phyloP scores from a whole-genome alignment of 2,797 vertebrate species.

The Enteromius viviparus region DNA sequence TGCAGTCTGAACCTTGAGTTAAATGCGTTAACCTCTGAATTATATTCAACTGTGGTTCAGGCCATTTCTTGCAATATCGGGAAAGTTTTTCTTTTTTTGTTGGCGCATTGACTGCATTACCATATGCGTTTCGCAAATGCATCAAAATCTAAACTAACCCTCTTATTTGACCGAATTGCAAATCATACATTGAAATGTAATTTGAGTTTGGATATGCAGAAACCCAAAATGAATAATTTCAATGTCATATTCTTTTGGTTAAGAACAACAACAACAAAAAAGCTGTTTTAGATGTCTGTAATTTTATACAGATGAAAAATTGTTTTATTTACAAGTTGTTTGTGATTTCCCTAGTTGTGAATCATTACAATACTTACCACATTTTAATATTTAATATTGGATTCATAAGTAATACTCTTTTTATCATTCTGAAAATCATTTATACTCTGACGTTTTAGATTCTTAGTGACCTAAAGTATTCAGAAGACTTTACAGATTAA shows the following conservation, averaged over 20 bases:
- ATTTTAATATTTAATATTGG: not conserved
- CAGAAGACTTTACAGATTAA: not conserved
- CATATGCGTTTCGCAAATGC: not conserved
- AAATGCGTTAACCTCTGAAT: constrained; percentile 27
- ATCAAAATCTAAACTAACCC: not conserved
- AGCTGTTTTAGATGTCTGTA: not conserved
- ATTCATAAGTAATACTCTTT: not conserved
- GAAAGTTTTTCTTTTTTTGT: constrained; percentile 14
- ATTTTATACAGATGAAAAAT: not conserved
- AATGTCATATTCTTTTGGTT: not conserved
- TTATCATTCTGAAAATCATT: not conserved
- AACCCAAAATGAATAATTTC: not conserved
- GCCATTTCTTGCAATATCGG: constrained; percentile 14
- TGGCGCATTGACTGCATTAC: not conserved
- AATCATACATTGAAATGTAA: not conserved
- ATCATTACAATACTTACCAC: not conserved
- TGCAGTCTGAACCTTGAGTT: constrained; percentile 27
- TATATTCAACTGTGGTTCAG: constrained; percentile 1
- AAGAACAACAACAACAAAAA: not conserved
- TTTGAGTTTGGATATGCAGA: not conserved
- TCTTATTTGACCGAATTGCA: constrained; percentile 1
- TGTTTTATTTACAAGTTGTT: not conserved
- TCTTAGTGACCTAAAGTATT: not conserved
- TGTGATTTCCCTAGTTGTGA: not conserved
- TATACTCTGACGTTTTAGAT: not conserved